Conservation (phyloP, 2,888 invertebrate species). For the Xestobium rufovillosum region DNA sequence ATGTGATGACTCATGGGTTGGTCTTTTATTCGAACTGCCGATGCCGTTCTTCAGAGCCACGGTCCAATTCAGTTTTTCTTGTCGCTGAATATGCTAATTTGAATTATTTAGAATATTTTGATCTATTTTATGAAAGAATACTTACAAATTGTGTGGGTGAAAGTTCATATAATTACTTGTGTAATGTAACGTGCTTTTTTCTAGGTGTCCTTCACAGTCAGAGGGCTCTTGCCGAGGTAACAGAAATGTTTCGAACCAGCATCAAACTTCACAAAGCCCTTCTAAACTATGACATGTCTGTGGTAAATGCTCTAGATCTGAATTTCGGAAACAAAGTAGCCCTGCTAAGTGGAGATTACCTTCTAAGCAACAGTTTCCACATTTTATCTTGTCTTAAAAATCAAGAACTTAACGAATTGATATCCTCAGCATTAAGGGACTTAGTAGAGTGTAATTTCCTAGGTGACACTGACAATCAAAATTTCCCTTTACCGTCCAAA, state of each 20-base stretch:
- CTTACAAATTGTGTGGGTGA: too few species aligned
- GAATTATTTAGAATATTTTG: too few species aligned
- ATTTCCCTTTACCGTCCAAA: conserved; percentile 68
- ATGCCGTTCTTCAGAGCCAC: too few species aligned
- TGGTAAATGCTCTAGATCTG: conserved; percentile 58
- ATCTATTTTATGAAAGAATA: too few species aligned
- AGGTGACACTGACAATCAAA: conserved; percentile 73
- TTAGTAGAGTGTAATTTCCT: conserved; percentile 83
- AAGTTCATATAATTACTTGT: too few species aligned
- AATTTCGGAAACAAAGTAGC: conserved; percentile 93
- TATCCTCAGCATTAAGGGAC: conserved; percentile 80
- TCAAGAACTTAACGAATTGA: conserved; percentile 74
- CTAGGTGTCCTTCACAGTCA: conserved; percentile 69
- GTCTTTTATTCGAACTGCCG: too few species aligned
- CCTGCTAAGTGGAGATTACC: conserved; percentile 78
- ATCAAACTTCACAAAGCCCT: conserved; percentile 75
- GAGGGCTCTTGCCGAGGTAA: conserved; percentile 82
- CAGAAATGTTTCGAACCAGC: conserved; percentile 91
- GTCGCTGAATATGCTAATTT: too few species aligned
- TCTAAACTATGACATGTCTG: conserved; percentile 63
- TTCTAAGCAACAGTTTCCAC: conserved; percentile 81
- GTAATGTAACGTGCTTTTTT: too few species aligned
- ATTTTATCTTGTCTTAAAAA: conserved; percentile 74
- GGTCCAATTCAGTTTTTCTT: too few species aligned
- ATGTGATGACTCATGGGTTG: too few species aligned